Conservation (phyloP, 2,797 vertebrate species). For the Gastrophryne carolinensis region DNA sequence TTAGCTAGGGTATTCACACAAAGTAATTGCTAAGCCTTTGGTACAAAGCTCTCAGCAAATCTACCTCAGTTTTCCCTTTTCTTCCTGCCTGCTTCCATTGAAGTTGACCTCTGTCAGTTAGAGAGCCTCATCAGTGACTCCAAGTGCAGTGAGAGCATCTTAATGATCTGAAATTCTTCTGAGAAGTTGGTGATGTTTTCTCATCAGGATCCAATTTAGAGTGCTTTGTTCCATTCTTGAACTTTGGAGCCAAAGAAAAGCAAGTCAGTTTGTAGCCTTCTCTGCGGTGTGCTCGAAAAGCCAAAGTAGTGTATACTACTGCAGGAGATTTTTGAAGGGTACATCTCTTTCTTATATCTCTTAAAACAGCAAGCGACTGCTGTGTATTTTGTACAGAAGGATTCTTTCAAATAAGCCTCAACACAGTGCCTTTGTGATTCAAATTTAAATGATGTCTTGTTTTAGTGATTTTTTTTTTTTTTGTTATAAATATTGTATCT, state of each 20-base stretch:
- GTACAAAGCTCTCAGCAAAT: slow-evolving; percentile 70
- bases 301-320: slow-evolving; percentile 65
- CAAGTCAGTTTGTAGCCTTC: slow-evolving; percentile 70
- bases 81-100: slow-evolving; percentile 70
- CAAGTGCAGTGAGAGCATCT: slow-evolving; percentile 73
- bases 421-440: slow-evolving; percentile 52
- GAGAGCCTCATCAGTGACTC: slow-evolving; percentile 78
- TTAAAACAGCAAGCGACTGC: slow-evolving; percentile 65
- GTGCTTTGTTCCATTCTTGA: slow-evolving; percentile 86
- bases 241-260: slow-evolving; percentile 77
- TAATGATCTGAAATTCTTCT: slow-evolving; percentile 87
- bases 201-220: slow-evolving; percentile 93
- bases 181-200: slow-evolving; percentile 86
- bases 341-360: slow-evolving; percentile 60
- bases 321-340: slow-evolving; percentile 65
- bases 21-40: slow-evolving; percentile 70
- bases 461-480: slow-evolving; percentile 26
- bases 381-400: slow-evolving; percentile 51
- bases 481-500: slow-evolving; percentile 1
- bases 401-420: slow-evolving; percentile 35
- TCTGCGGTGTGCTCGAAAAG: slow-evolving; percentile 65
- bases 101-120: slow-evolving; percentile 80
- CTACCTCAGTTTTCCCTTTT: slow-evolving; percentile 74
- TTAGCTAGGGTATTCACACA: slow-evolving; percentile 72
- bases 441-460: slow-evolving; percentile 49